phyloP scores from a whole-genome alignment of 2,113 vertebrate species.

The Suricata suricatta region DNA sequence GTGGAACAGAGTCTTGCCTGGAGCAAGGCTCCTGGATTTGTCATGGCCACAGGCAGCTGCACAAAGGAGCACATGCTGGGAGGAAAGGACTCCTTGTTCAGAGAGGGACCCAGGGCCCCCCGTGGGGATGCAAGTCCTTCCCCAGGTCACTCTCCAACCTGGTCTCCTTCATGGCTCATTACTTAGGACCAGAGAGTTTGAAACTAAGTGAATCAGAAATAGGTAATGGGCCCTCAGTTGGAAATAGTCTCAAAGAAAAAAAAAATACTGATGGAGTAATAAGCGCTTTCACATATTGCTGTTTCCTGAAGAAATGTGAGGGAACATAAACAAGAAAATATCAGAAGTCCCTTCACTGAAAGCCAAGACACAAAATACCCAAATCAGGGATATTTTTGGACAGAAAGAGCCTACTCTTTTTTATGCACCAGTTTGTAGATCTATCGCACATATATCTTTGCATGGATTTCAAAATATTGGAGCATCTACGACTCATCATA shows the following conservation, averaged over 20 bases:
- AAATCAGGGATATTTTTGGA: background rate
- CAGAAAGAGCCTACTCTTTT: background rate
- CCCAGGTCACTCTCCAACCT: slow-evolving; percentile 32
- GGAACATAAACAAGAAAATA: background rate
- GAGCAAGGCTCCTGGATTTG: slow-evolving; percentile 33
- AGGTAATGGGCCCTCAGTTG: background rate
- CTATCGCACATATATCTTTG: background rate
- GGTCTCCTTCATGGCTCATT: slow-evolving; percentile 68
- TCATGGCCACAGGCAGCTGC: background rate
- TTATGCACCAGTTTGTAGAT: background rate
- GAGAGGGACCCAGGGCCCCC: background rate
- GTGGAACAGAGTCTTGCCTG: background rate
- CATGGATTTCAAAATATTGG: background rate
- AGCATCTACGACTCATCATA: background rate
- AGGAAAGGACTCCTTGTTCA: background rate
- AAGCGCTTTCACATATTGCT: background rate
- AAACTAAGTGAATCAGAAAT: slow-evolving; percentile 56
- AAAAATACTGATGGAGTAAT: background rate
- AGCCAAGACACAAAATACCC: background rate
- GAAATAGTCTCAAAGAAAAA: slow-evolving; percentile 6
- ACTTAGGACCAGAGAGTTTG: slow-evolving; percentile 31
- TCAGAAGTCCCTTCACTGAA: background rate
- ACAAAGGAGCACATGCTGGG: background rate
- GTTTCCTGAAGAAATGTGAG: background rate
- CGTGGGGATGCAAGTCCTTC: background rate